Base-by-base conservation (phyloP, 2,797 vertebrate genomes). In the Chaenodraco wilsoni region DNA sequence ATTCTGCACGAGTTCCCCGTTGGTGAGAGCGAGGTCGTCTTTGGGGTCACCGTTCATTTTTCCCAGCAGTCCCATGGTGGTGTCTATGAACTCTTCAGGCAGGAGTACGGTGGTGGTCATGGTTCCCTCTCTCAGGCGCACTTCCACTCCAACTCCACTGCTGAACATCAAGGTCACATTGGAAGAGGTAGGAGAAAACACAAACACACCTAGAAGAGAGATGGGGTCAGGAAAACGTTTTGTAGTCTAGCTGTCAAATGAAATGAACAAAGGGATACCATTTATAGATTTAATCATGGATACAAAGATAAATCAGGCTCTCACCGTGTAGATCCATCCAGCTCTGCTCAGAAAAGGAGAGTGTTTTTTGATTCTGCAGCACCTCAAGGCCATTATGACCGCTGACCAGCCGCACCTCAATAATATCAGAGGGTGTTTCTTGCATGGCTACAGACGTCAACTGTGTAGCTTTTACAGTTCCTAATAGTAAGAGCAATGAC, bases 311-410 rank as follows among this genome's bases (percentile, higher is more conserved):
- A 57, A 54, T 64, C 16, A 11, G n/a, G 8, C 2, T 67, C 93
- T 94, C 63, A 99, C 97, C 96, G 15, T 93, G 90, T 44, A 98
- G 91, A 87, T 99, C 97, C 89, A 98, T 94, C 98, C 98, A 99
- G 7, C 62, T 95, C 91, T 98, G 96, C 85, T 99, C 97, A 0
- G 91, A 56, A 66, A 99, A 97, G 50, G 44, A 92, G 19, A 98
- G 85, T 0, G 75, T 64, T 74, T 91, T 92, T n/a, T 96, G 93
- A 74, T 99, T 98, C 83, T 92, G 87, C 73, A 99, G 88, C 17
- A 99, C 95, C 78, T 99, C 86, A 12, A 97, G 89, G 0, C 12
- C 54, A 0, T 11, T 19, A 1, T 48, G 27, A 3, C 50, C 41
- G 0, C 73, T 67, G 0, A 69, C 57, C 40, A 94, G 84, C 12